Evolutionary conservation across 2,888 invertebrate species (phyloP).

Genomic region (Fabriciana adippe): DNA sequence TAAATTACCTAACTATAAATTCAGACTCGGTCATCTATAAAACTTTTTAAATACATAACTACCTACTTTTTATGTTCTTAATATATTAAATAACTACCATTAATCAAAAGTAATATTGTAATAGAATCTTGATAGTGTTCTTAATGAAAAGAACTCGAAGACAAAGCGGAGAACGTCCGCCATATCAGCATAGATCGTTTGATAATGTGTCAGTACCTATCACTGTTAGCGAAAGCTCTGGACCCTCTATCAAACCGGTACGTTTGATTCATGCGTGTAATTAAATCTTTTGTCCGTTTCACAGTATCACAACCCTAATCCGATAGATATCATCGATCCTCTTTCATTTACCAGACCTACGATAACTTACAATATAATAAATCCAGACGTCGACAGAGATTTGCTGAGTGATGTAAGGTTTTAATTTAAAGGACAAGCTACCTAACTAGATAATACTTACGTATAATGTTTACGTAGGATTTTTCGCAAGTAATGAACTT

Average conservation of each 20-base stretch:
- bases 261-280: slow-evolving; percentile 81
- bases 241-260: slow-evolving; percentile 50
- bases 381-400: slow-evolving; percentile 63
- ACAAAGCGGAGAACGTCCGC: slow-evolving; percentile 52
- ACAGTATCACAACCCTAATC: slow-evolving; percentile 59
- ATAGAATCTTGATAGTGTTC: slow-evolving; percentile 61
- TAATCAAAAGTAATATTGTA: slow-evolving; percentile 28
- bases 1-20: too few relatives aligned
- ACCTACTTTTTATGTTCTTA: too few relatives aligned
- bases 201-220: slow-evolving; percentile 64
- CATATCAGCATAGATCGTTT: slow-evolving; percentile 39
- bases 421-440: slow-evolving; percentile 40
- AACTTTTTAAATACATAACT: too few relatives aligned
- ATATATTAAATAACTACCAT: not conserved
- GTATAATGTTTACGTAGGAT: too few relatives aligned
- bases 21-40: too few relatives aligned
- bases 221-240: slow-evolving; percentile 46
- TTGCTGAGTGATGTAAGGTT: slow-evolving; percentile 53
- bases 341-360: slow-evolving; percentile 63
- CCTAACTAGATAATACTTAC: too few relatives aligned
- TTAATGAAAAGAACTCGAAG: slow-evolving; percentile 52
- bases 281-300: slow-evolving; percentile 79
- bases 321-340: slow-evolving; percentile 58
- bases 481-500: too few relatives aligned
- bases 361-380: slow-evolving; percentile 56